phyloP scores from a whole-genome alignment of 2,888 invertebrate species.

The Drosophila monieri region DNA sequence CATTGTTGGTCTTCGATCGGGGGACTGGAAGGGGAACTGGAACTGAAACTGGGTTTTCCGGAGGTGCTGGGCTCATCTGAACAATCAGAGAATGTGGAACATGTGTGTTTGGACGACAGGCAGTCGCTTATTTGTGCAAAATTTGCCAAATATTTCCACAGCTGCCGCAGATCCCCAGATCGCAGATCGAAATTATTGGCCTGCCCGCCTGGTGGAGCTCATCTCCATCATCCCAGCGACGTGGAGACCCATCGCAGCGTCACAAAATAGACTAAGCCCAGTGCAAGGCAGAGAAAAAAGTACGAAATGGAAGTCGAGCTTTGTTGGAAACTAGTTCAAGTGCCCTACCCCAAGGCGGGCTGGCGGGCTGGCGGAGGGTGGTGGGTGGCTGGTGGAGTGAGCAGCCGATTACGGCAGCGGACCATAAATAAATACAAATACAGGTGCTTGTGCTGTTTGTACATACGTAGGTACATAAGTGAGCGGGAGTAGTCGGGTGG shows the following conservation, averaged over 20 bases:
- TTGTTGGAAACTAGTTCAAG: conserved; percentile 66
- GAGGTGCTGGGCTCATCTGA: not conserved
- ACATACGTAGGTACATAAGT: not conserved
- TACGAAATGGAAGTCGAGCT: conserved; percentile 13
- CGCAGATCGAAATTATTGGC: not conserved
- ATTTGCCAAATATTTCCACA: conserved; percentile 27
- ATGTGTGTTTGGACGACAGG: conserved; percentile 11
- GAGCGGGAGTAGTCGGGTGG: not conserved
- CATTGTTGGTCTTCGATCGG: not conserved
- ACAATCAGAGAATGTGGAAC: not conserved
- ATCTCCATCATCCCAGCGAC: conserved; percentile 1
- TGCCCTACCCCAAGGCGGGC: conserved; percentile 65
- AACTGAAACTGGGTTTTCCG: not conserved
- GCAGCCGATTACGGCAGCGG: conserved; percentile 63
- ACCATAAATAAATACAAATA: conserved; percentile 74
- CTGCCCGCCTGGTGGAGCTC: too few species aligned
- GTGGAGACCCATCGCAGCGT: too few species aligned
- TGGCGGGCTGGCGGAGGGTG: not conserved
- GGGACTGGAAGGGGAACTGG: too few species aligned
- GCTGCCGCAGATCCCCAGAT: conserved; percentile 5
- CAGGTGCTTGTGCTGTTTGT: conserved; percentile 48
- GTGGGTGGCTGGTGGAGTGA: too few species aligned
- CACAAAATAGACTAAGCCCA: too few species aligned
- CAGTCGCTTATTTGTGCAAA: conserved; percentile 9
- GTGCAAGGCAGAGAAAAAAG: not conserved